Conservation (phyloP, 2,113 vertebrate species). For the Pagrus major region DNA sequence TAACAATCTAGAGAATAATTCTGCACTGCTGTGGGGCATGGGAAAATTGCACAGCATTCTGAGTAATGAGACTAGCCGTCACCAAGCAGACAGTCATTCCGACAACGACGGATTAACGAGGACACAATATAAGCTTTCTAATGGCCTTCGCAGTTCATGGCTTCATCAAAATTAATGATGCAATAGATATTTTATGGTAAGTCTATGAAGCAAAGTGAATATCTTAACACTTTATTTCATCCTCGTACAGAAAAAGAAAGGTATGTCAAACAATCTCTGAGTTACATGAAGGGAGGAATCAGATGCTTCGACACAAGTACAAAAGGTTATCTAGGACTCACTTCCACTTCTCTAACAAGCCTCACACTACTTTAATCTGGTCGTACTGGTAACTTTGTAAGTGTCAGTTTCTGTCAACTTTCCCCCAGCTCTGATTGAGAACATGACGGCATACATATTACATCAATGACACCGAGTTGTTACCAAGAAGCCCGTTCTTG, state of each 20-base stretch:
- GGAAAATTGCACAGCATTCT: conserved; percentile 66
- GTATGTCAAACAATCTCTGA: conserved; percentile 61
- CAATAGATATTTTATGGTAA: conserved; percentile 85
- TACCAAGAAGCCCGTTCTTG: conserved; percentile 45
- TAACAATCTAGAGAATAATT: conserved; percentile 79
- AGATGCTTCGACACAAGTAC: conserved; percentile 49
- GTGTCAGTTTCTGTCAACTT: conserved; percentile 66
- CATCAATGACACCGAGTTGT: conserved; percentile 65
- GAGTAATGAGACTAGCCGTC: conserved; percentile 78
- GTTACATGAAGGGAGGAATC: conserved; percentile 54
- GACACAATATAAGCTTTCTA: conserved; percentile 85
- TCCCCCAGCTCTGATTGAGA: conserved; percentile 61
- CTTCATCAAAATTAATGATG: conserved; percentile 89
- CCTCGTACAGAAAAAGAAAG: conserved; percentile 69
- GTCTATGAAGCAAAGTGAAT: conserved; percentile 84
- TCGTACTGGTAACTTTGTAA: conserved; percentile 60
- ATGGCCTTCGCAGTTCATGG: conserved; percentile 79
- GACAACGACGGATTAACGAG: conserved; percentile 81
- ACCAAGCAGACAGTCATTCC: conserved; percentile 62
- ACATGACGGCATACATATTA: conserved; percentile 71
- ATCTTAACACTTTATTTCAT: conserved; percentile 84
- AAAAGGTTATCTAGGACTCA: conserved; percentile 32
- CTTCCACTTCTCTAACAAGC: conserved; percentile 65
- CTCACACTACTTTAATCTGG: conserved; percentile 56
- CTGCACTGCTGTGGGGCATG: conserved; percentile 70